Evolutionary conservation across 2,888 invertebrate genomes (phyloP), one percentile per base, ranked within the genome.

Genomic region (Conus canariensis): DNA sequence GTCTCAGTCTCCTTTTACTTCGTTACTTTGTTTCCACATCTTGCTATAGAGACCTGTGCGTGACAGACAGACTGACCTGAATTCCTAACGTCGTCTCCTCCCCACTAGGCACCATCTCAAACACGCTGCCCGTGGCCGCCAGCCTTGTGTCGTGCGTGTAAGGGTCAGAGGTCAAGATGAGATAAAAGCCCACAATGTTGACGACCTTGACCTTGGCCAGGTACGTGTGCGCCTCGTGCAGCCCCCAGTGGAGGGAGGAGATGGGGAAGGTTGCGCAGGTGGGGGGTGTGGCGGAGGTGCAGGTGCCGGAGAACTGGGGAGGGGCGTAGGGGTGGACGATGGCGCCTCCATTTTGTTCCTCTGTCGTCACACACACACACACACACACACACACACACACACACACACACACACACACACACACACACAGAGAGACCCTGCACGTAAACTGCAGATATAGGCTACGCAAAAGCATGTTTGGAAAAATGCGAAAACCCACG

Each of bases 171-270:
- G 88, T 85, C 25, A 70, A 77, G 22, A 89, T 77, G 16, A 83
- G 80, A 56, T 82, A 74, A 22, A 91, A 90, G 45, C 90, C 90
- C 30, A 89, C 91, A 0, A 89, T 70, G 89, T 92, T 92, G 25
- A 83, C 87, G 82, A 90, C 91, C 88, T 77, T 83, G 60, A 92
- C 86, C 10, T 90, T 88, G 58, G 92, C 89, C 70, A 85, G 89
- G 83, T 92, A 92, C 19, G 89, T 89, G 88, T 92, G 90, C 9
- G 64, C 67, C n/a, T 89, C 87, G 74, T 91, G 91, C 22, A 92
- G 90, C 19, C 80, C 85, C 91, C 91, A 92, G 87, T 90, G 59
- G 16, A 90, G 87, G 25, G 88, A 58, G 19, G 80, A 58, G 30
- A 90, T 45, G 86, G 86, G n/a, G 12, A 92, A 80, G 67, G 90